Base-by-base conservation (phyloP, 2,797 vertebrate species). In the Karalla daura region DNA sequence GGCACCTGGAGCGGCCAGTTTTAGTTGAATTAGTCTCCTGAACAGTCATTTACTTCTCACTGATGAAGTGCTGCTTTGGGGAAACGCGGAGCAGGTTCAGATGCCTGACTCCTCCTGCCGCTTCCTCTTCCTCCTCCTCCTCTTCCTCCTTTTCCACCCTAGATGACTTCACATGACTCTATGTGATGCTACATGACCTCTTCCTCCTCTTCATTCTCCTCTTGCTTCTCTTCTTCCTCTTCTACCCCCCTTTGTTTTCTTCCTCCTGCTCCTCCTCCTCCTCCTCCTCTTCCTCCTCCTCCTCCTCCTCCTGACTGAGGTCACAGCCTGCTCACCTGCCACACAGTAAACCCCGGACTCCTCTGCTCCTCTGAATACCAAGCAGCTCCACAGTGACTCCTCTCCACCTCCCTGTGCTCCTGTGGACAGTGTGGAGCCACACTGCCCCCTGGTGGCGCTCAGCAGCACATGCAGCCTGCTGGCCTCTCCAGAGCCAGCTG, bases 11-110 rank as follows among this genome's bases (percentile, higher is more conserved):
- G 52, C 41, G 46, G 70, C 45, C 65, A 74, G 78, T 88, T 85
- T 89, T 85, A 84, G 83, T 89, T 82, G 67, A 91, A 93, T 92
- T 89, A 91, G 84, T 86, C 83, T 85, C 76, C 82, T 81, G 84
- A 89, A 89, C 81, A 86, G 86, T 91, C 83, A 79, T 88, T 88
- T 87, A 82, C 83, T 77, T 85, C 81, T 81, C 56, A 63, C 82
- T 86, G 77, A 87, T 81, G 72, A 84, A 80, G 81, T 74, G 75
- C 47, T 67, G 49, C 79, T 75, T 55, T 55, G 37, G 30, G n/a
- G 36, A 32, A 32, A 71, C 35, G 36, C 43, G 33, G 30, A 36
- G 39, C 40, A n/a, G 32, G 74, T 52, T 63, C n/a, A 18, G 59
- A 74, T 68, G 80, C 24, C 74, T 79, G 33, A 21, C 11, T 43